Conservation (phyloP, 2,113 vertebrate species). For the Buteo buteo region DNA sequence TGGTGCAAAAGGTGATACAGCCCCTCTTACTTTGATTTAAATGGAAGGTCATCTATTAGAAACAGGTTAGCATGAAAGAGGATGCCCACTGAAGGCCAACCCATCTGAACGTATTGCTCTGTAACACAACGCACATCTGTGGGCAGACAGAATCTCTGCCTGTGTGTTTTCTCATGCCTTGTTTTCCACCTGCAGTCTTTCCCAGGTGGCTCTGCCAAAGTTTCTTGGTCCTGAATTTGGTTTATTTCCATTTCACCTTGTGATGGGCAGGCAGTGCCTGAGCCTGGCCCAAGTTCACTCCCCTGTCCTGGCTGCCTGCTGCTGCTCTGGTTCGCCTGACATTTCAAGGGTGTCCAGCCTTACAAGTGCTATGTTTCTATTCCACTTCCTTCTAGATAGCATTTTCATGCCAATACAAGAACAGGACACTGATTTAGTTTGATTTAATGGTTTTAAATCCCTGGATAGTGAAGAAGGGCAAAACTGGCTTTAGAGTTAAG, state of each 20-base stretch:
- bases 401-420: not conserved
- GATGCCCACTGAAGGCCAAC: not conserved
- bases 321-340: not conserved
- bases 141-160: not conserved
- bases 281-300: not conserved
- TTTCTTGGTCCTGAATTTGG: not conserved
- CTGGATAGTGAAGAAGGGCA: not conserved
- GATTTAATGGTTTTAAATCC: not conserved
- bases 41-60: not conserved
- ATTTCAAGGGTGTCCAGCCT: not conserved
- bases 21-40: not conserved
- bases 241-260: not conserved
- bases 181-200: not conserved
- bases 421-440: not conserved
- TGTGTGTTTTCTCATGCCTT: not conserved
- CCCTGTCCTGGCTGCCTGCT: not conserved
- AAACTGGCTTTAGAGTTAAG: not conserved
- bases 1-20: not conserved
- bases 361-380: not conserved
- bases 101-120: not conserved
- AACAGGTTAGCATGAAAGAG: not conserved
- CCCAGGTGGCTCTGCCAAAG: not conserved
- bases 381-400: not conserved
- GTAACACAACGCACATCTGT: fast-evolving
- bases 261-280: not conserved